Conservation (phyloP, 2,113 vertebrate species). For the Micronycteris hirsuta region DNA sequence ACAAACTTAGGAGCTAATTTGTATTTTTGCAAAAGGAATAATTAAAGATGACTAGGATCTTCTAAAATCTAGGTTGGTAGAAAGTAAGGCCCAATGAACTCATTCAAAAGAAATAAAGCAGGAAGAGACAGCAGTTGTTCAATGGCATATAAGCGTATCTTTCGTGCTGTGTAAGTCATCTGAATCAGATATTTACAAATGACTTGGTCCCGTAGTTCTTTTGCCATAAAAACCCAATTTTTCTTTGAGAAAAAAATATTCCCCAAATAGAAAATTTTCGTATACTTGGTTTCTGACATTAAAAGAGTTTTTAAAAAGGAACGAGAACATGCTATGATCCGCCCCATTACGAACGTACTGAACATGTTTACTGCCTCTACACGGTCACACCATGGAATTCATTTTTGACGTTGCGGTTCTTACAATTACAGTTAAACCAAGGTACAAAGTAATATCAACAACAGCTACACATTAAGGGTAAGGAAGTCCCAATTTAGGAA, state of each 20-base stretch:
- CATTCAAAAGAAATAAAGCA: not conserved
- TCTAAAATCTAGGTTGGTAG: not conserved
- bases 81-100: not conserved
- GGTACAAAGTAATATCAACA: not conserved
- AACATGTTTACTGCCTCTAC: not conserved
- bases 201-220: not conserved
- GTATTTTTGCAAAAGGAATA: slow-evolving; percentile 49
- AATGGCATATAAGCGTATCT: not conserved
- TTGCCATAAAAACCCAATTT: slow-evolving; percentile 6
- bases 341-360: rapidly evolving
- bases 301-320: not conserved
- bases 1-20: slow-evolving; percentile 38
- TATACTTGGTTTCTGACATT: not conserved
- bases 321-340: not conserved
- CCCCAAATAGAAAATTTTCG: not conserved
- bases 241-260: slow-evolving; percentile 20
- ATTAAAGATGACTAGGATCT: not conserved
- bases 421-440: slow-evolving; percentile 7
- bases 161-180: not conserved
- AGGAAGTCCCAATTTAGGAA: not conserved
- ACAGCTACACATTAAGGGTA: not conserved
- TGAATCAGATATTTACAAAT: not conserved
- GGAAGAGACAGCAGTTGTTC: not conserved
- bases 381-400: not conserved
- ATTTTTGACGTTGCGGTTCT: not conserved